phyloP scores from a whole-genome alignment of 2,888 invertebrate species.

The Deroplatys truncata region DNA sequence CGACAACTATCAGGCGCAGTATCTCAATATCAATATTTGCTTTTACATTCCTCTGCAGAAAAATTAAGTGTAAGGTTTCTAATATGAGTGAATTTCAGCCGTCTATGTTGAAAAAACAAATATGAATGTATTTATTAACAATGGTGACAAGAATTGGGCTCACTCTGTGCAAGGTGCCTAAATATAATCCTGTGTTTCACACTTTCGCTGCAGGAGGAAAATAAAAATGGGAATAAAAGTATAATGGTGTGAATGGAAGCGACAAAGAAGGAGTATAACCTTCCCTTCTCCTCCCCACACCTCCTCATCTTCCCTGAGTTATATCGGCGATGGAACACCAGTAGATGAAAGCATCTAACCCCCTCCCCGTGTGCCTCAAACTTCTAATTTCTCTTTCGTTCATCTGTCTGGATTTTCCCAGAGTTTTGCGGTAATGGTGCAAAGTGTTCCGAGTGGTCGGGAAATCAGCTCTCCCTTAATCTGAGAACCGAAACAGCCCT shows the following conservation, averaged over 20 bases:
- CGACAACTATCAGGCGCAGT: too few species aligned
- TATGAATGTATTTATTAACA: too few species aligned
- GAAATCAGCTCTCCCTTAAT: not conserved
- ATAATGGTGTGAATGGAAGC: not conserved
- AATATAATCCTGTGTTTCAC: not conserved
- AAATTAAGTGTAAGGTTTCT: too few species aligned
- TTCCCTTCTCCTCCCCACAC: not conserved
- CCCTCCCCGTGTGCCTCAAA: not conserved
- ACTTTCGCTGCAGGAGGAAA: not conserved
- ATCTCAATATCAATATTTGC: too few species aligned
- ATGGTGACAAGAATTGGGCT: too few species aligned
- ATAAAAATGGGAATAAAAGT: not conserved
- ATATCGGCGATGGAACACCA: not conserved
- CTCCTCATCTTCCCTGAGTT: not conserved
- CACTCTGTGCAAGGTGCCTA: too few species aligned
- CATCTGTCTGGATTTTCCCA: constrained; percentile 8
- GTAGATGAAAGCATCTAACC: not conserved
- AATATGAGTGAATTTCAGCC: too few species aligned
- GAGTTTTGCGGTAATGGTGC: not conserved
- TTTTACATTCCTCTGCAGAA: too few species aligned
- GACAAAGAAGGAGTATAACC: not conserved
- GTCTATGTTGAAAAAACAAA: too few species aligned
- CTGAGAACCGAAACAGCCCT: not conserved
- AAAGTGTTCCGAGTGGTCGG: not conserved
- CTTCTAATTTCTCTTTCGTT: not conserved